A percentile compares a stretch with the other conserved stretches of the same genome.
phyloP scores from a whole-genome alignment of 2,797 vertebrate genomes.

The Gila robusta region DNA sequence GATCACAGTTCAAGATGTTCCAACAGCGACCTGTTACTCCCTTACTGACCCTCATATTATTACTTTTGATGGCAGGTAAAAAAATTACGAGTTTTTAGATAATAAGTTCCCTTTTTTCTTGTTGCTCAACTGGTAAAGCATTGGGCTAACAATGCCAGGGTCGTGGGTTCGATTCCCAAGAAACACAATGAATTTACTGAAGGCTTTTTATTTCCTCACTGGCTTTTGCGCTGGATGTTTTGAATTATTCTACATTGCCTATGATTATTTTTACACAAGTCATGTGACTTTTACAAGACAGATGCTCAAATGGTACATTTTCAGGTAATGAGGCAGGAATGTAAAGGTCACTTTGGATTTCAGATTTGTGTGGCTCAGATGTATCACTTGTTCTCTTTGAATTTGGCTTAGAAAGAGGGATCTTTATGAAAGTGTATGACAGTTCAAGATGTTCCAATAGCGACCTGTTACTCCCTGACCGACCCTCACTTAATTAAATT shows the following conservation, averaged over 20 bases:
- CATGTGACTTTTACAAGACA: slow-evolving; percentile 17
- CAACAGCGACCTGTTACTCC: slow-evolving; percentile 81
- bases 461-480: slow-evolving; percentile 81
- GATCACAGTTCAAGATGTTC: slow-evolving; percentile 80
- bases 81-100: background rate
- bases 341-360: slow-evolving; percentile 37
- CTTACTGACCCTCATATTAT: slow-evolving; percentile 84
- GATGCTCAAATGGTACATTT: slow-evolving; percentile 6
- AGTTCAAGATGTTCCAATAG: slow-evolving; percentile 79
- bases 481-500: slow-evolving; percentile 84
- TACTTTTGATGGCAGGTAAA: slow-evolving; percentile 84
- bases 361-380: background rate
- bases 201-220: background rate
- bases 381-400: background rate
- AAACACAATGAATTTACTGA: background rate
- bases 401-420: slow-evolving; percentile 13
- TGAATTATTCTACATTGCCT: background rate
- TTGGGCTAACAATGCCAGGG: background rate
- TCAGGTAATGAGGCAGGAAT: slow-evolving; percentile 14
- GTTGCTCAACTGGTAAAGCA: background rate
- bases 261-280: background rate
- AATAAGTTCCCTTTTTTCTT: background rate
- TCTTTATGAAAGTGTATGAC: slow-evolving; percentile 62
- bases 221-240: background rate
- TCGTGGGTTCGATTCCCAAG: background rate